These are phyloP conservation scores for Prunella strophiata DNA, from an alignment of 2,797 vertebrate species.

Conservation along the genomic window DNA sequence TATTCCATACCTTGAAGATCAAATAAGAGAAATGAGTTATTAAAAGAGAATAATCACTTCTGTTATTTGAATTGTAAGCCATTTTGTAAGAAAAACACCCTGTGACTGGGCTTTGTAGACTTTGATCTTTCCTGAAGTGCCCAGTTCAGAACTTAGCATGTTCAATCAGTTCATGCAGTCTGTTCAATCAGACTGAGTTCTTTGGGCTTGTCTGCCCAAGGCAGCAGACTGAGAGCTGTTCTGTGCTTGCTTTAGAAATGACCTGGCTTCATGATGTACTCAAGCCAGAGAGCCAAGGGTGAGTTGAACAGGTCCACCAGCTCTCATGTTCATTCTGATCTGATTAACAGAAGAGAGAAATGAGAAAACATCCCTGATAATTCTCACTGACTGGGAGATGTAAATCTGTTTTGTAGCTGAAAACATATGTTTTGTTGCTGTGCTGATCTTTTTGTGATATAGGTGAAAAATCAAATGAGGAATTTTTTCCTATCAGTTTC, in stretches of 20 bases:
- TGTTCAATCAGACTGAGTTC: background rate
- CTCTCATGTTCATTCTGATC: background rate
- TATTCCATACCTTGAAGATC: background rate
- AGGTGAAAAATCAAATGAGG: background rate
- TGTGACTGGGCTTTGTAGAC: background rate
- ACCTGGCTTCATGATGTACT: fast-evolving
- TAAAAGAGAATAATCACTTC: background rate
- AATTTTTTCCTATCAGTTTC: background rate
- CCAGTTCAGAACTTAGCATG: background rate
- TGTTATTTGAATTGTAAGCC: background rate
- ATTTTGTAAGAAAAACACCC: background rate
- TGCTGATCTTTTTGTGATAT: background rate
- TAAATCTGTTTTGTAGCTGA: background rate
- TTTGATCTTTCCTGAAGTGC: background rate
- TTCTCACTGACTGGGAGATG: background rate
- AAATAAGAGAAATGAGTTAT: background rate
- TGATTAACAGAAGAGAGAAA: background rate
- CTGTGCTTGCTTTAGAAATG: background rate
- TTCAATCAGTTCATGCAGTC: background rate
- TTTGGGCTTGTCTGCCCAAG: background rate
- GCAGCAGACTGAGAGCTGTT: background rate
- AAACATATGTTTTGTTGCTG: background rate
- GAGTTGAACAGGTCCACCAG: background rate
- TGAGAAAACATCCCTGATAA: background rate
- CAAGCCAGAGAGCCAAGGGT: background rate